Conservation (phyloP, 2,113 vertebrate species). For the Pterocles gutturalis region DNA sequence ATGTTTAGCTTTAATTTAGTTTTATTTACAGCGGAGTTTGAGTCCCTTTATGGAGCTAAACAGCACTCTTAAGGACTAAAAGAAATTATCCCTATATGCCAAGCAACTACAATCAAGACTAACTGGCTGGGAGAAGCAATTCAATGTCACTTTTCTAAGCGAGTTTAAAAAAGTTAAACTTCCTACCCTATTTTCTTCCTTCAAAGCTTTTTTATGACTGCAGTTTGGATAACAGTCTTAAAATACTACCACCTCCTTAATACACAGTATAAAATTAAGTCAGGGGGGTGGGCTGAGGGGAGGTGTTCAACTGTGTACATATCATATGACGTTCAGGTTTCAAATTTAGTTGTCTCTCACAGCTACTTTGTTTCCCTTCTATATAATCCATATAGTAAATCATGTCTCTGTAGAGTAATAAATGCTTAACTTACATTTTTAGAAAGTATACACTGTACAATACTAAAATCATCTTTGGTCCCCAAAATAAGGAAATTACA, state of each 20-base stretch:
- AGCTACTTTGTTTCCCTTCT: neutral
- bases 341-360: neutral
- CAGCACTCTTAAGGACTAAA: neutral
- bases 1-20: neutral
- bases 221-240: neutral
- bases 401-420: neutral
- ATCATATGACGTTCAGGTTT: neutral
- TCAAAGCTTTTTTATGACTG: neutral
- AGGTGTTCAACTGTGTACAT: neutral
- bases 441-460: constrained; percentile 26
- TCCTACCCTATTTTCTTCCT: neutral
- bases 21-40: neutral
- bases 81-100: neutral
- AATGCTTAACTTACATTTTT: constrained; percentile 17
- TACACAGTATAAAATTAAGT: neutral
- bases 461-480: constrained; percentile 49
- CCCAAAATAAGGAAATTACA: constrained; percentile 1
- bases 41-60: neutral
- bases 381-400: neutral
- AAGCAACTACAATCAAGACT: neutral
- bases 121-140: neutral
- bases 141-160: neutral
- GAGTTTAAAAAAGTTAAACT: neutral
- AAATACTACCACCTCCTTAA: neutral
- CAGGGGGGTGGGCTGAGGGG: no score